Conservation (phyloP, 2,888 invertebrate species). For the Teleiodes luculella region DNA sequence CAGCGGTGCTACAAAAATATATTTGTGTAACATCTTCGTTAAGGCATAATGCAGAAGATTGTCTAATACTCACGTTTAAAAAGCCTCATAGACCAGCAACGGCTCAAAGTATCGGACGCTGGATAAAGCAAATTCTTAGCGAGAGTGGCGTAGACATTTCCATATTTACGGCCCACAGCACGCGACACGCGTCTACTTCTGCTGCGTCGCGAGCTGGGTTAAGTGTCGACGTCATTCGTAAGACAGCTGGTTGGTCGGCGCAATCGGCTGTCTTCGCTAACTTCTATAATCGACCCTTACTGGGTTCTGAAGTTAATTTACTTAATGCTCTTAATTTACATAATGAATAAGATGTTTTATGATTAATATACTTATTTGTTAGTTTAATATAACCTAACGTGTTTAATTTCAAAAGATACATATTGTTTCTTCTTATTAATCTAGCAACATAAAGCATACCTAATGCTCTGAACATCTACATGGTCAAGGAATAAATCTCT, state of each 20-base stretch:
- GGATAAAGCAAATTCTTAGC: constrained; percentile 13
- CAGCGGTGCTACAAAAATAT: neutral
- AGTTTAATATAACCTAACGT: no score
- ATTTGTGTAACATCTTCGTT: neutral
- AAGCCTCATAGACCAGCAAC: constrained; percentile 16
- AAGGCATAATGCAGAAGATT: neutral
- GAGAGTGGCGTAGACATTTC: constrained; percentile 15
- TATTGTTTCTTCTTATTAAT: no score
- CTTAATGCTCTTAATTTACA: neutral
- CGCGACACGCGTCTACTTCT: neutral
- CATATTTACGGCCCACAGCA: constrained; percentile 6
- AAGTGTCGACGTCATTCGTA: no score
- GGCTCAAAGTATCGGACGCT: constrained; percentile 17
- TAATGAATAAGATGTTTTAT: neutral
- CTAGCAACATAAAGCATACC: no score
- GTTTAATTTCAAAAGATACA: no score
- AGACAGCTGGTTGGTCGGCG: no score
- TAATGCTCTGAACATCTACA: no score
- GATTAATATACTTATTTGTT: neutral
- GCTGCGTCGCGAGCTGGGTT: no score
- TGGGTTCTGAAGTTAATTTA: no score
- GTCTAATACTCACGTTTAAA: constrained; percentile 8
- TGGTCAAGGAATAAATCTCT: neutral
- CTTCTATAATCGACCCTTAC: neutral
- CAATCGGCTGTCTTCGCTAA: neutral